Evolutionary conservation across 2,888 invertebrate species (phyloP).

Genomic region (Drosophila ustulata): DNA sequence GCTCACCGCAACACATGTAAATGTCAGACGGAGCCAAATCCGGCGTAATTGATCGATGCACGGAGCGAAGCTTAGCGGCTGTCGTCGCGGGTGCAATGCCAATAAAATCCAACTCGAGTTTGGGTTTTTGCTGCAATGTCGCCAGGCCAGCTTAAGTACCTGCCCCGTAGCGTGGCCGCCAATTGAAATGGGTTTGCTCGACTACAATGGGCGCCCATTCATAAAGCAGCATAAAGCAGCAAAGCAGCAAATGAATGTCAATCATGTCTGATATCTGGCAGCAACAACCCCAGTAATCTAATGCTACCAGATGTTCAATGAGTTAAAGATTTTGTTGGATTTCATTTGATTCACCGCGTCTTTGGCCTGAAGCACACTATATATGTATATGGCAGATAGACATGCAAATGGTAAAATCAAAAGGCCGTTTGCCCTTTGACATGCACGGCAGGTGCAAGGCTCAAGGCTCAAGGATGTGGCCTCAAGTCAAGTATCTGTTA

Average conservation of each 20-base stretch:
- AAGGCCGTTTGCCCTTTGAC: slow-evolving; percentile 34
- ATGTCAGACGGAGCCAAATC: slow-evolving; percentile 67
- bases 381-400: slow-evolving; percentile 31
- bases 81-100: slow-evolving; percentile 77
- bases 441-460: slow-evolving; percentile 71
- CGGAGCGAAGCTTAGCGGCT: slow-evolving; percentile 73
- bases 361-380: neutral
- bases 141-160: slow-evolving; percentile 70
- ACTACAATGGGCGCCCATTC: slow-evolving; percentile 72
- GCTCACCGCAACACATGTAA: slow-evolving; percentile 78
- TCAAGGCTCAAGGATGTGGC: slow-evolving; percentile 55
- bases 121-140: slow-evolving; percentile 43
- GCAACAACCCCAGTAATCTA: slow-evolving; percentile 56
- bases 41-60: slow-evolving; percentile 77
- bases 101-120: slow-evolving; percentile 52
- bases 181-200: slow-evolving; percentile 42
- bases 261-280: slow-evolving; percentile 55
- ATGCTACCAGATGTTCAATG: slow-evolving; percentile 82
- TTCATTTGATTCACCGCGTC: slow-evolving; percentile 28
- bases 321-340: slow-evolving; percentile 43
- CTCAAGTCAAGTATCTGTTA: slow-evolving; percentile 56
- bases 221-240: slow-evolving; percentile 41
- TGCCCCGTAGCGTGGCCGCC: slow-evolving; percentile 55
- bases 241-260: slow-evolving; percentile 68
- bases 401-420: slow-evolving; percentile 75